phyloP scores from a whole-genome alignment of 1,140 invertebrate species.

The Trypoxylus dichotomus region DNA sequence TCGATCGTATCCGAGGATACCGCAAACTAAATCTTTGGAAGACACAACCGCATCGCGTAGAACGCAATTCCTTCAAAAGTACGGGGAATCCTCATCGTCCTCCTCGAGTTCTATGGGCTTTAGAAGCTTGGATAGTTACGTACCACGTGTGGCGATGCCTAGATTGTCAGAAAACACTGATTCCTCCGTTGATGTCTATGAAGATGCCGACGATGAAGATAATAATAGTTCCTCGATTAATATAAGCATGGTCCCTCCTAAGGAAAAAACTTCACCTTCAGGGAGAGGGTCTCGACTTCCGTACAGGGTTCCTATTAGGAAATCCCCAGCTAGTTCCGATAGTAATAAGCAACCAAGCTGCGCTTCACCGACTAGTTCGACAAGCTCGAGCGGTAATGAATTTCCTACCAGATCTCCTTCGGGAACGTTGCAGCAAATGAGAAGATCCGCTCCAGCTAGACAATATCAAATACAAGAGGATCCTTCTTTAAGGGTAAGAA shows the following conservation, averaged over 20 bases:
- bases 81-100: conserved; percentile 60
- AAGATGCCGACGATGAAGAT: conserved; percentile 61
- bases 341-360: conserved; percentile 53
- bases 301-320: conserved; percentile 50
- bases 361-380: conserved; percentile 54
- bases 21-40: conserved; percentile 61
- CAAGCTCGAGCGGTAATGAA: conserved; percentile 55
- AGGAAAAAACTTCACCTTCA: conserved; percentile 55
- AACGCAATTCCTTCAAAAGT: conserved; percentile 57
- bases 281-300: conserved; percentile 46
- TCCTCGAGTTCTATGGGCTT: conserved; percentile 62
- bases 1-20: conserved; percentile 49
- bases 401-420: conserved; percentile 49
- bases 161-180: conserved; percentile 61
- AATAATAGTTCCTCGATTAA: conserved; percentile 56
- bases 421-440: conserved; percentile 48
- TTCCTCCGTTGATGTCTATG: conserved; percentile 60
- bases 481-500: conserved; percentile 55
- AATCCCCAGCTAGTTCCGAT: conserved; percentile 56
- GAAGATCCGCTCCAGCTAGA: conserved; percentile 45
- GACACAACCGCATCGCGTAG: conserved; percentile 57
- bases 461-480: conserved; percentile 47
- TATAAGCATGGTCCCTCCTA: conserved; percentile 43
- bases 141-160: conserved; percentile 56
- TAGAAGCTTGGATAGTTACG: conserved; percentile 60